Evolutionary conservation across 2,888 invertebrate species (phyloP).

Genomic region (Epinotia demarniana): DNA sequence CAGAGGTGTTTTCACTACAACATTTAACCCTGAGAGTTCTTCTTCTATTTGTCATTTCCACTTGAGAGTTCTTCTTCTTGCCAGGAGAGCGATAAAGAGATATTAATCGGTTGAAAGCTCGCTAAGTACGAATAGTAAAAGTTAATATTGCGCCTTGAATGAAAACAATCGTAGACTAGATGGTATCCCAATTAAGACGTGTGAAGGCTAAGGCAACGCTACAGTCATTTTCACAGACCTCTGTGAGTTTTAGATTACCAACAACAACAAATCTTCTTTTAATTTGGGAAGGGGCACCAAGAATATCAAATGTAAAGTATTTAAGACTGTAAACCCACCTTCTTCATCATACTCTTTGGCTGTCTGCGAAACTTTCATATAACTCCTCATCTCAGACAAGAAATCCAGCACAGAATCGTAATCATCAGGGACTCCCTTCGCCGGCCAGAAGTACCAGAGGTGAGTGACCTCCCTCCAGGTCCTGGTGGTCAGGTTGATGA

Average conservation of each 20-base stretch:
- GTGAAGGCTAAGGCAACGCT: no score
- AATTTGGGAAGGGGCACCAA: no score
- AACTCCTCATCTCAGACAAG: constrained; percentile 91
- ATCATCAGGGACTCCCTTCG: constrained; percentile 93
- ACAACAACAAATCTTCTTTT: background rate
- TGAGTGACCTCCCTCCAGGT: constrained; percentile 95
- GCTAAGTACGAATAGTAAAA: no score
- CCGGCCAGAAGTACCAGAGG: constrained; percentile 98
- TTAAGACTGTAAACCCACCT: constrained; percentile 57
- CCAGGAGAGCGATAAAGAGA: no score
- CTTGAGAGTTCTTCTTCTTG: no score
- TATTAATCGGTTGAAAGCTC: no score
- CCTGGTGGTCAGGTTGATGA: constrained; percentile 92
- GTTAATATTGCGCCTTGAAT: no score
- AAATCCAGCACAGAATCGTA: constrained; percentile 94
- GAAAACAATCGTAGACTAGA: background rate
- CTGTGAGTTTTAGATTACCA: no score
- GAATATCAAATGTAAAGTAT: background rate
- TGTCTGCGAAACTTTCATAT: constrained; percentile 79
- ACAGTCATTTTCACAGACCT: no score
- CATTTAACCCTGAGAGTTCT: background rate
- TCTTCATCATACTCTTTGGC: constrained; percentile 83
- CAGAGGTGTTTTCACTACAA: background rate
- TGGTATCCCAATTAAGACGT: background rate
- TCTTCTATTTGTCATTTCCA: background rate